Evolutionary conservation across 2,888 invertebrate genomes (phyloP), one percentile per base, ranked within the genome.

Genomic region (Perizoma flavofasciatum): DNA sequence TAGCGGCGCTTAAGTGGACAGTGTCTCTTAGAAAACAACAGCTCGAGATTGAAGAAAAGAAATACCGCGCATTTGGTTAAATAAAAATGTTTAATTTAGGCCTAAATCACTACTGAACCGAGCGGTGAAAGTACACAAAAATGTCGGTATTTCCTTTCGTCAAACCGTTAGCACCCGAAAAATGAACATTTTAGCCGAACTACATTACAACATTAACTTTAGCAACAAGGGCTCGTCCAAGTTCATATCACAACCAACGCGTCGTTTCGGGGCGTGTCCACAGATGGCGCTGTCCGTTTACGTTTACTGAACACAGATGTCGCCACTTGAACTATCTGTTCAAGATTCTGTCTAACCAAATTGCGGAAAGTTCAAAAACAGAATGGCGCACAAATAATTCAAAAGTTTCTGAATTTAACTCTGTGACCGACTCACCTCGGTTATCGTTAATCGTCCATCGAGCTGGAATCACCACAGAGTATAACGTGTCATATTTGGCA

Each of bases 161-260:
- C 78, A 75, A 72, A 63, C 70, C 59, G 41, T 68, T 82, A 82
- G 83, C 83, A 82, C 81, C 83, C 78, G 79, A 78, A 74, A 65
- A 75, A 76, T 70, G 71, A 77, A 74, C 66, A 50, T 22, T 22
- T 22, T 61, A 65, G 66, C 63, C 69, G 66, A 69, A 66, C 67
- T 65, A 67, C 65, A 58, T 61, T 49, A 65, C 73, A 73, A 72
- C 63, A 71, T 74, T 67, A 69, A 69, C 72, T 70, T 75, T 67
- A 73, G 73, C 60, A 77, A 77, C 77, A 71, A 71, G 71, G 74
- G 70, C 72, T 75, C 71, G 72, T 72, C 70, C 66, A 69, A 67
- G 71, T 79, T 78, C 71, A 73, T 82, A 83, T 85, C 85, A 87
- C 88, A 88, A 86, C 85, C 82, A 74, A 79, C 85, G 83, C 85